phyloP scores from a whole-genome alignment of 2,888 invertebrate genomes.

The Eupithecia tripunctaria region DNA sequence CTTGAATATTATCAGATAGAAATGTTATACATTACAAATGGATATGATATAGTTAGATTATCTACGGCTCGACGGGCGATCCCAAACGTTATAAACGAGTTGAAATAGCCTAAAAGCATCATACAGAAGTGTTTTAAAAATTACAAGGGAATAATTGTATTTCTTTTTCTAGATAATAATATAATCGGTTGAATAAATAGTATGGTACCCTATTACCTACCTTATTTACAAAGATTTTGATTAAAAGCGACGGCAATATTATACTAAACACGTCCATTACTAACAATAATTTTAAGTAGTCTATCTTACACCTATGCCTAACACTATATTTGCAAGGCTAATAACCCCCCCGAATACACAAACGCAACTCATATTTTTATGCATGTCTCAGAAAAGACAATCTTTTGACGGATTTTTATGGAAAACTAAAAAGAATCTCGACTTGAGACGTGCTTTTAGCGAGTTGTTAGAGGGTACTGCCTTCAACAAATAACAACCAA shows the following conservation, averaged over 20 bases:
- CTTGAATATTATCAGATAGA: constrained; percentile 14
- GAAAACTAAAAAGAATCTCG: too few relatives aligned
- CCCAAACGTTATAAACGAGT: neutral
- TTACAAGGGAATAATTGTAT: neutral
- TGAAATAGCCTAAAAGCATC: neutral
- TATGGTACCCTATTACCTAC: constrained; percentile 1
- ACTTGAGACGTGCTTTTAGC: too few relatives aligned
- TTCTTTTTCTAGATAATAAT: neutral
- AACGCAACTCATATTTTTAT: too few relatives aligned
- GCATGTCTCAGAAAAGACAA: too few relatives aligned
- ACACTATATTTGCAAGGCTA: neutral
- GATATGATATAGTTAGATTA: neutral
- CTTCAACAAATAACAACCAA: too few relatives aligned
- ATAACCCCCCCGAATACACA: too few relatives aligned
- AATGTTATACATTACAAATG: neutral
- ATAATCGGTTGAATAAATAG: neutral
- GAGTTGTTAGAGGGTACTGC: too few relatives aligned
- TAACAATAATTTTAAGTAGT: constrained; percentile 12
- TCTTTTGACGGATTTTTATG: too few relatives aligned
- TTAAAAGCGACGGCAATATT: constrained; percentile 1
- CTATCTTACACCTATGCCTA: neutral
- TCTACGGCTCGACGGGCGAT: neutral
- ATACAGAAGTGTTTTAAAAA: neutral
- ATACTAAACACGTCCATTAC: neutral
- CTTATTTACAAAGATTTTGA: constrained; percentile 9